Conservation (phyloP, 1,140 invertebrate species). For the Scaptomyza graminum region DNA sequence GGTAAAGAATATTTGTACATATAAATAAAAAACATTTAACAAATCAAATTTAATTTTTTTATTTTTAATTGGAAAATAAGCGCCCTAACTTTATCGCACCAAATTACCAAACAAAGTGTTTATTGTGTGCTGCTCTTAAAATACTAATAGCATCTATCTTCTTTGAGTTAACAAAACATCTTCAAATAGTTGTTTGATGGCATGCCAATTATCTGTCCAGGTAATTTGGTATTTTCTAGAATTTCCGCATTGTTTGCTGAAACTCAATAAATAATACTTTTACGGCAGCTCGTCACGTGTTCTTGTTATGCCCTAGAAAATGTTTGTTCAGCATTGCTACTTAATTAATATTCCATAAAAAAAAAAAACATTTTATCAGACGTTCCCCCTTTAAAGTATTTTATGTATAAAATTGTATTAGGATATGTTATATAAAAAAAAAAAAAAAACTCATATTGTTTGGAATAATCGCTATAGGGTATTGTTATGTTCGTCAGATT, state of each 20-base stretch:
- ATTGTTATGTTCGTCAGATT: not conserved
- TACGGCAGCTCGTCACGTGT: constrained; percentile 37
- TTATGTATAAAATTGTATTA: not conserved
- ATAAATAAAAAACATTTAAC: too few species aligned
- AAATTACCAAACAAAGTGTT: constrained; percentile 18
- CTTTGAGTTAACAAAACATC: not conserved
- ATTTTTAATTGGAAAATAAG: too few species aligned
- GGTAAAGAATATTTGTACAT: too few species aligned
- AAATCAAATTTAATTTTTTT: too few species aligned
- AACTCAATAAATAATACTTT: constrained; percentile 17
- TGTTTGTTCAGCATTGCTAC: too few species aligned
- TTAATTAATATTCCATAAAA: too few species aligned
- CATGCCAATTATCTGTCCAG: constrained; percentile 32
- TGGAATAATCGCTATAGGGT: not conserved
- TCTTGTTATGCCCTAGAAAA: constrained; percentile 15
- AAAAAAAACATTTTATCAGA: not conserved
- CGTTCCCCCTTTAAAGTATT: too few species aligned
- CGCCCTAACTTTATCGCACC: constrained; percentile 6
- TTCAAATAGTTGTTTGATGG: constrained; percentile 9
- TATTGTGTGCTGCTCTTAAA: not conserved
- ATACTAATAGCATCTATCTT: not conserved
- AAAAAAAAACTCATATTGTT: too few species aligned
- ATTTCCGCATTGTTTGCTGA: constrained; percentile 32
- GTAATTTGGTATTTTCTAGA: constrained; percentile 10
- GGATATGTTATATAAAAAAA: too few species aligned